Conservation (phyloP, 2,113 vertebrate genomes). For the Falco punctatus region DNA sequence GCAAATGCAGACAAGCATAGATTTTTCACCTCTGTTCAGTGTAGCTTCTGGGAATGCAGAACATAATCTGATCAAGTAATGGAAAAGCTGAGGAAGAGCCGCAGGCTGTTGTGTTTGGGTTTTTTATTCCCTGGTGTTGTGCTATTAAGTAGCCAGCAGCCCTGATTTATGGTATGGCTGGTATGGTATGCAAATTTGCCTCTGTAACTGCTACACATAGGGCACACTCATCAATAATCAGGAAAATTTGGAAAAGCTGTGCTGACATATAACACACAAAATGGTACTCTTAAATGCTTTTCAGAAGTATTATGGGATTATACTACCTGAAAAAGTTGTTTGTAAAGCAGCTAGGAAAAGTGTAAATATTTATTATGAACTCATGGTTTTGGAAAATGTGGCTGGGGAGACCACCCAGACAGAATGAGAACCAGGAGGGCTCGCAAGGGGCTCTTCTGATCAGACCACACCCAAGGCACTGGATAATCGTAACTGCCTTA, state of each 20-base stretch:
- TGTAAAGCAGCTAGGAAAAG: neutral
- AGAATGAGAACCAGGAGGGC: neutral
- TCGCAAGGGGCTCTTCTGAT: neutral
- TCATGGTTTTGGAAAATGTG: neutral
- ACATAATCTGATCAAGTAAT: neutral
- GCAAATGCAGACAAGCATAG: neutral
- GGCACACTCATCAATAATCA: neutral
- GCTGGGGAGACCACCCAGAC: neutral
- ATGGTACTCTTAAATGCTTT: neutral
- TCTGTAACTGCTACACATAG: neutral
- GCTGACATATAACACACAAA: neutral
- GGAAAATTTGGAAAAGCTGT: neutral
- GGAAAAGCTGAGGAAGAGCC: neutral
- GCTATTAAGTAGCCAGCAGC: neutral
- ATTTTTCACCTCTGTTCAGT: neutral
- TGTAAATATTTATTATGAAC: neutral
- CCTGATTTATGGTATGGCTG: neutral
- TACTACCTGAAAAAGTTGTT: neutral
- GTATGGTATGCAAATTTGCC: neutral
- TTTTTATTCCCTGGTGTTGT: neutral
- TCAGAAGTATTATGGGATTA: neutral
- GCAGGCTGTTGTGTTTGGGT: neutral
- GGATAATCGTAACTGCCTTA: neutral
- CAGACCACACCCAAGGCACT: neutral
- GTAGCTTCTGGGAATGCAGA: neutral